Percentiles rank a stretch among this genome's conserved stretches.
Conservation (phyloP, 1,140 invertebrate species). For the Scaptomyza hsui region DNA sequence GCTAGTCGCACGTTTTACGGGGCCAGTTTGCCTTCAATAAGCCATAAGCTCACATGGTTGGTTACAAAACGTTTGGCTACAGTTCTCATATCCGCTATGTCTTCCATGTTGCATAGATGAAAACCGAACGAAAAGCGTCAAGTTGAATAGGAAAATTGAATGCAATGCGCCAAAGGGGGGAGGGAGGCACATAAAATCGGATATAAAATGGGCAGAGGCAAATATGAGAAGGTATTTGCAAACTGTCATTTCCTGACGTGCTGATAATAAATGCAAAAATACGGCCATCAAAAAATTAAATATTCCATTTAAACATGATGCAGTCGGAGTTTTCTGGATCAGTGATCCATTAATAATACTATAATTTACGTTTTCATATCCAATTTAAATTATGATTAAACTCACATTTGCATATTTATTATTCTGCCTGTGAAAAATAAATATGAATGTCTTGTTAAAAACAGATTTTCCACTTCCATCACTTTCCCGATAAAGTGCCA, state of each 20-base stretch:
- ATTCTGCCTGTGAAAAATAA: not conserved
- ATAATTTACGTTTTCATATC: not conserved
- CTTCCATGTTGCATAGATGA: slow-evolving; percentile 3
- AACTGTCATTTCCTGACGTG: slow-evolving; percentile 13
- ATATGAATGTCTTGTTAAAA: not conserved
- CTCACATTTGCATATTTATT: not conserved
- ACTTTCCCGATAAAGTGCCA: not conserved
- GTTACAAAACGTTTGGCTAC: slow-evolving; percentile 50
- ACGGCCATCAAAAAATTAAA: not conserved
- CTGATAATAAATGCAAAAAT: slow-evolving; percentile 15
- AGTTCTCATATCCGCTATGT: slow-evolving; percentile 45
- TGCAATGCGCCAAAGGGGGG: slow-evolving; percentile 1
- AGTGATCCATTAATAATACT: not conserved
- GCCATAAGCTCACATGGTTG: slow-evolving; percentile 38
- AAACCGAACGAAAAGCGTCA: slow-evolving; percentile 34
- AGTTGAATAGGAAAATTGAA: slow-evolving; percentile 39
- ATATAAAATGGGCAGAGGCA: slow-evolving; percentile 11
- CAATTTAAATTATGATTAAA: not conserved
- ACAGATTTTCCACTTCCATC: not conserved
- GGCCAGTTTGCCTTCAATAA: slow-evolving; percentile 36
- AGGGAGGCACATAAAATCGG: slow-evolving; percentile 6
- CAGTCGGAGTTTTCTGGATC: not conserved
- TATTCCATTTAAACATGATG: slow-evolving; percentile 12
- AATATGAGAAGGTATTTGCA: slow-evolving; percentile 11
- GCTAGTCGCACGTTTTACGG: slow-evolving; percentile 29